Evolutionary conservation across 2,797 vertebrate genomes (phyloP).

Genomic region (Octomys mimax): DNA sequence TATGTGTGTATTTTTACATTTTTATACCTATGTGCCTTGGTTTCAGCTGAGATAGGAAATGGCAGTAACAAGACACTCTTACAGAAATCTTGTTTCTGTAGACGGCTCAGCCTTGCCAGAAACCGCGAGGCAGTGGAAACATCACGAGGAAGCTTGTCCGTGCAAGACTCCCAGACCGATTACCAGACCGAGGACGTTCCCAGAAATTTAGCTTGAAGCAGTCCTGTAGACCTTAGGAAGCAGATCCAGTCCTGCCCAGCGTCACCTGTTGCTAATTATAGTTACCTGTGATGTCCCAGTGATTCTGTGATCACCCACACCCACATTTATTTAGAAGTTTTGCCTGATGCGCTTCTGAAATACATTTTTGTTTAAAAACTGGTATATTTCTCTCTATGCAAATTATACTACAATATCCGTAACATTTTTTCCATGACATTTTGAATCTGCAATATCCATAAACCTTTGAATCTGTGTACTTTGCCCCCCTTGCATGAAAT

Average conservation of each 20-base stretch:
- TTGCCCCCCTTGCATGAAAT: neutral
- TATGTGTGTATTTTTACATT: constrained; percentile 64
- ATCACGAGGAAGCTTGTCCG: constrained; percentile 82
- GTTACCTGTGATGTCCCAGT: constrained; percentile 58
- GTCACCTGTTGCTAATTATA: constrained; percentile 77
- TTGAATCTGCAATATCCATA: neutral
- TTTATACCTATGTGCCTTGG: constrained; percentile 17
- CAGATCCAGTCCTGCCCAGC: constrained; percentile 68
- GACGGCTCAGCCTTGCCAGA: constrained; percentile 75
- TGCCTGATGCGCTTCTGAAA: constrained; percentile 57
- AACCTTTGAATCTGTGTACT: neutral
- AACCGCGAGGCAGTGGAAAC: constrained; percentile 82
- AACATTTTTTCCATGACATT: constrained; percentile 10
- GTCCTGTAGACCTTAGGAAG: constrained; percentile 71
- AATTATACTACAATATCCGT: neutral
- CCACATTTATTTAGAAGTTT: constrained; percentile 57
- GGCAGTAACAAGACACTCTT: constrained; percentile 78
- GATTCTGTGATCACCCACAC: constrained; percentile 72
- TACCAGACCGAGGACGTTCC: constrained; percentile 77
- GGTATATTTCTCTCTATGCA: constrained; percentile 11
- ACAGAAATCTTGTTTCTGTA: constrained; percentile 81
- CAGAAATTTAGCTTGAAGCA: constrained; percentile 77
- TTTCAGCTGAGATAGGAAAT: constrained; percentile 82
- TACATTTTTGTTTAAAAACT: constrained; percentile 13
- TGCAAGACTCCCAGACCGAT: constrained; percentile 73